A percentile compares a stretch with the other conserved stretches of the same genome.
phyloP scores from a whole-genome alignment of 2,888 invertebrate genomes.

The Stenotaenia linearis region DNA sequence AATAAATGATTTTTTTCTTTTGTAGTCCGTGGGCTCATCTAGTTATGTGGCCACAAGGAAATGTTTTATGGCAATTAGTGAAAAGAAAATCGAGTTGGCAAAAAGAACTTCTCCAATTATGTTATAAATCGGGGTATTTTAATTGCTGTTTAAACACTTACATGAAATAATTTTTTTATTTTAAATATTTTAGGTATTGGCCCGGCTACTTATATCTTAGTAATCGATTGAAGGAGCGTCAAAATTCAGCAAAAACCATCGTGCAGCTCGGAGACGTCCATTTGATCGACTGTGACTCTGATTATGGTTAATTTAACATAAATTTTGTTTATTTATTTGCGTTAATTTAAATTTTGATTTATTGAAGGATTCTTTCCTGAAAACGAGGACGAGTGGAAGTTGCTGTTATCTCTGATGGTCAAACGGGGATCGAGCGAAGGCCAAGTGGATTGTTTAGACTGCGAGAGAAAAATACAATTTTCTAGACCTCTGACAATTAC shows the following conservation, averaged over 20 bases:
- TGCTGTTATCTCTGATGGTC: neutral
- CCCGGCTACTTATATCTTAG: neutral
- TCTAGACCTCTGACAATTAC: neutral
- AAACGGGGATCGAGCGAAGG: neutral
- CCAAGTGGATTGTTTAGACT: neutral
- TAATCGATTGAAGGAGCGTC: neutral
- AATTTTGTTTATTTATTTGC: neutral
- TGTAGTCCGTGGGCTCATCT: slow-evolving; percentile 15
- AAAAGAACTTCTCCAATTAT: neutral
- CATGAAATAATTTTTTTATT: no score
- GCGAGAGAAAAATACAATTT: neutral
- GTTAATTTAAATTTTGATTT: neutral
- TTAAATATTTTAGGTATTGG: slow-evolving; percentile 1
- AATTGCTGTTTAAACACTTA: no score
- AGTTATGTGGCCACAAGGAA: neutral
- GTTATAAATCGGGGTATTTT: slow-evolving; percentile 11
- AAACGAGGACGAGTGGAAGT: neutral
- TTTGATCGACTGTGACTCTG: neutral
- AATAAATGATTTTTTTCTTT: neutral
- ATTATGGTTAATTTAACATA: neutral
- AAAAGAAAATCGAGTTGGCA: neutral
- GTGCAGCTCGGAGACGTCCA: slow-evolving; percentile 6
- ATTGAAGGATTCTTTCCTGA: slow-evolving; percentile 15
- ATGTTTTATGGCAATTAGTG: slow-evolving; percentile 10
- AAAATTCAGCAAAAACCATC: neutral